Conservation (phyloP, 2,888 invertebrate genomes). For the Melinaea menophilus region DNA sequence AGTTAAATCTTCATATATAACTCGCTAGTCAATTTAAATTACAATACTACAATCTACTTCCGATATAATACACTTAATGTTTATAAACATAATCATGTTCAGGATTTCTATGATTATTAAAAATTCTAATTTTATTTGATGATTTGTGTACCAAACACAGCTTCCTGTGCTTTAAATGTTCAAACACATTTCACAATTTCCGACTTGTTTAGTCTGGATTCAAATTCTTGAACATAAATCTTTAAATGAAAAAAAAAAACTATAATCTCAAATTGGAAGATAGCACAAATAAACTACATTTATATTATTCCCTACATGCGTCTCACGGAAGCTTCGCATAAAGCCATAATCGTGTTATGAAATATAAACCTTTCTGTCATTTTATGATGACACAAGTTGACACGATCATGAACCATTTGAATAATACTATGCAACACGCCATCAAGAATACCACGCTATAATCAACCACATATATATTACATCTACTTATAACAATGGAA, state of each 20-base stretch:
- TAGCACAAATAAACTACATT: slow-evolving; percentile 6
- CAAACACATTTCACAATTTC: slow-evolving; percentile 36
- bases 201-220: slow-evolving; percentile 37
- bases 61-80: no score
- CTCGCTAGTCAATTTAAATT: no score
- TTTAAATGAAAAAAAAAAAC: no score
- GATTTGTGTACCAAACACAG: slow-evolving; percentile 25
- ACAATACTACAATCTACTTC: no score
- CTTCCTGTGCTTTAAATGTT: slow-evolving; percentile 51
- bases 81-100: no score
- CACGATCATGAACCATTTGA: slow-evolving; percentile 26
- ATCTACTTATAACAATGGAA: no score
- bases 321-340: slow-evolving; percentile 14
- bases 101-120: slow-evolving; percentile 9
- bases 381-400: slow-evolving; percentile 32
- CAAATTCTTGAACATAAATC: not conserved
- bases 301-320: slow-evolving; percentile 8
- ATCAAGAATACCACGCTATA: slow-evolving; percentile 20
- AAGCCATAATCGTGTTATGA: slow-evolving; percentile 22
- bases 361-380: slow-evolving; percentile 19
- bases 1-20: no score
- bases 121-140: slow-evolving; percentile 25
- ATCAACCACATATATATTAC: no score
- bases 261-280: slow-evolving; percentile 3
- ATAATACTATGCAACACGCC: slow-evolving; percentile 26